phyloP scores from a whole-genome alignment of 2,888 invertebrate genomes.

The Acronicta alni region DNA sequence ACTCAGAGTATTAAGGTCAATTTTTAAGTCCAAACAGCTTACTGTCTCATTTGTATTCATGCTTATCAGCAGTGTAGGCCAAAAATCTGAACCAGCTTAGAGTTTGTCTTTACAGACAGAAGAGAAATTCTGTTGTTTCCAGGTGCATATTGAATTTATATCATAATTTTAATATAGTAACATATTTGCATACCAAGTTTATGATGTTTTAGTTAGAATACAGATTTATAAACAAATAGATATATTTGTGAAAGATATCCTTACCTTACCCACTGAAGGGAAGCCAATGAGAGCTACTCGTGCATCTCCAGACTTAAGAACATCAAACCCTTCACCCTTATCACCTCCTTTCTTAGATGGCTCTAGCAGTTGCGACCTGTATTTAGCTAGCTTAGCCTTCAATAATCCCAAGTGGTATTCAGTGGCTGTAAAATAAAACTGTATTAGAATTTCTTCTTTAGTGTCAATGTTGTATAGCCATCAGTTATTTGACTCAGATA shows the following conservation, averaged over 20 bases:
- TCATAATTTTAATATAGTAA: too few relatives aligned
- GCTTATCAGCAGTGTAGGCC: too few relatives aligned
- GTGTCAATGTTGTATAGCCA: neutral
- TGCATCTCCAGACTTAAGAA: conserved; percentile 99
- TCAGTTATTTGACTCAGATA: too few relatives aligned
- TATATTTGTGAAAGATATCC: conserved; percentile 22
- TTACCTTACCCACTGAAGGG: conserved; percentile 98
- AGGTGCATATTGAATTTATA: too few relatives aligned
- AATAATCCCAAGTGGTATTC: conserved; percentile 99
- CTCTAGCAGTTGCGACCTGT: conserved; percentile 97
- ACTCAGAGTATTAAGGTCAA: too few relatives aligned
- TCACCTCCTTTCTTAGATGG: conserved; percentile 96
- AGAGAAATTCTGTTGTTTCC: too few relatives aligned
- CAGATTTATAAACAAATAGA: neutral
- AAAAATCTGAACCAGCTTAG: too few relatives aligned
- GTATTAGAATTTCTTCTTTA: neutral
- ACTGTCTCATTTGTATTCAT: too few relatives aligned
- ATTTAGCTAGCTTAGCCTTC: conserved; percentile 99
- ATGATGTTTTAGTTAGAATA: too few relatives aligned
- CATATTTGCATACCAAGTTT: too few relatives aligned
- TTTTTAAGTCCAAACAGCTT: too few relatives aligned
- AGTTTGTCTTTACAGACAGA: too few relatives aligned
- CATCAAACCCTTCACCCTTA: conserved; percentile 99
- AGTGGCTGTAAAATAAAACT: conserved; percentile 92
- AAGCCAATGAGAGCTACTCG: conserved; percentile 99